phyloP scores from a whole-genome alignment of 2,888 invertebrate genomes.

The Hypena proboscidalis region DNA sequence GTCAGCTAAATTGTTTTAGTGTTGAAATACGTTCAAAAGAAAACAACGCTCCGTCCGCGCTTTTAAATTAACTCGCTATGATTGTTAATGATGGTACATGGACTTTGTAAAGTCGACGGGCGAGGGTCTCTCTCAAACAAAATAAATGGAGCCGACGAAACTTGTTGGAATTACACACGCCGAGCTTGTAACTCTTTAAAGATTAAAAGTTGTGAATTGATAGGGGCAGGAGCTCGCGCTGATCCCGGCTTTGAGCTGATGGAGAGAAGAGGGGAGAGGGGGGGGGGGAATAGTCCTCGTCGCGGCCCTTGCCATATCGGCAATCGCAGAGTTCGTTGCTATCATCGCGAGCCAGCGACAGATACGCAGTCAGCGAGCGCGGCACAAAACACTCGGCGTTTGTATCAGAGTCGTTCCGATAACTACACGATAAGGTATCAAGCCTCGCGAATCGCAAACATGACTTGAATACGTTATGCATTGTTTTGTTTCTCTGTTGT shows the following conservation, averaged over 20 bases:
- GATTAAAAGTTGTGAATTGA: conserved; percentile 26
- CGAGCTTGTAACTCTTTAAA: conserved; percentile 15
- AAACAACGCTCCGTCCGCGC: not conserved
- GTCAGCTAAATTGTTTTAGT: conserved; percentile 10
- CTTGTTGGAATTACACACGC: conserved; percentile 4
- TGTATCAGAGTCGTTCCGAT: no score
- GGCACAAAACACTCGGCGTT: no score
- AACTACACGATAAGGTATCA: no score
- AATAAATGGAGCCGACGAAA: not conserved
- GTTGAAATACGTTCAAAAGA: conserved; percentile 12
- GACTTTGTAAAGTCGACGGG: no score
- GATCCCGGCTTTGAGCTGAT: conserved; percentile 2
- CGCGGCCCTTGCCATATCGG: conserved; percentile 22
- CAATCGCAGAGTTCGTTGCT: conserved; percentile 7
- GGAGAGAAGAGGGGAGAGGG: conserved; percentile 13
- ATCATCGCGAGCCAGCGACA: no score
- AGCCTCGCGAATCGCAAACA: no score
- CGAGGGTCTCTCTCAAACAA: not conserved
- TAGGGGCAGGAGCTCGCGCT: not conserved
- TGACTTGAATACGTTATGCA: no score
- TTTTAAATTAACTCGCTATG: conserved; percentile 5
- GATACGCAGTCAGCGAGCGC: no score
- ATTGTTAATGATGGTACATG: not conserved
- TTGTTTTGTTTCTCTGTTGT: no score
- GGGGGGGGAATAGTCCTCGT: no score